A percentile compares a stretch with the other conserved stretches of the same genome.
Conservation (phyloP, 2,797 vertebrate species). For the Aerospiza tachiro region DNA sequence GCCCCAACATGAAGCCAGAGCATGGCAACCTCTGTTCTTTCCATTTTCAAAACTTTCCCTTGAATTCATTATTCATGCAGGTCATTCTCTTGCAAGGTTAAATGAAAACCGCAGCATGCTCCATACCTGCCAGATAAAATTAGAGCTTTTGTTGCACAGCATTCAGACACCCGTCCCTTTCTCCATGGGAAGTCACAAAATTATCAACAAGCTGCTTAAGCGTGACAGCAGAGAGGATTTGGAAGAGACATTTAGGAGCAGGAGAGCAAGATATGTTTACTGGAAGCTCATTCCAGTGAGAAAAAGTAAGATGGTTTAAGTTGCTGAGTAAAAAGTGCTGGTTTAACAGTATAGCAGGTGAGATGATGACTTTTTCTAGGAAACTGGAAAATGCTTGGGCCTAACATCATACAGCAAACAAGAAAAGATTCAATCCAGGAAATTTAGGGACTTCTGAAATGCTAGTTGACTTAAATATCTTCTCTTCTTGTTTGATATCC, state of each 20-base stretch:
- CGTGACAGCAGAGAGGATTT: not conserved
- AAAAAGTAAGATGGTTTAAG: not conserved
- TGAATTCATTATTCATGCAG: slow-evolving; percentile 17
- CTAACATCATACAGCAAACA: not conserved
- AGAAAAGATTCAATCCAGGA: not conserved
- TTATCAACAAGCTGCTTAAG: slow-evolving; percentile 9
- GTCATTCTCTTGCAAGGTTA: slow-evolving; percentile 36
- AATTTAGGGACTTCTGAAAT: not conserved
- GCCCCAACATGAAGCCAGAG: not conserved
- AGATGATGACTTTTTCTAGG: not conserved
- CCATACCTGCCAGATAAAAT: slow-evolving; percentile 23
- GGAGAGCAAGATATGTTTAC: not conserved
- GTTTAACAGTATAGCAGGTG: not conserved
- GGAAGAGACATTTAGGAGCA: not conserved
- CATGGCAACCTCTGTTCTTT: not conserved
- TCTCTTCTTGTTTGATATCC: not conserved
- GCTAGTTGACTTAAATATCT: not conserved
- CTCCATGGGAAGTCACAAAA: not conserved
- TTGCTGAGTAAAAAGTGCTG: not conserved
- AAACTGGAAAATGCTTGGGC: not conserved
- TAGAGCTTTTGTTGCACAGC: not conserved
- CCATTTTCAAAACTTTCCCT: slow-evolving; percentile 12
- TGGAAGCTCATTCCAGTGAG: not conserved
- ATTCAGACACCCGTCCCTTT: not conserved
- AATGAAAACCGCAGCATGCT: not conserved